Base-by-base conservation (phyloP, 2,888 invertebrate species). In the Smittia aterrima region DNA sequence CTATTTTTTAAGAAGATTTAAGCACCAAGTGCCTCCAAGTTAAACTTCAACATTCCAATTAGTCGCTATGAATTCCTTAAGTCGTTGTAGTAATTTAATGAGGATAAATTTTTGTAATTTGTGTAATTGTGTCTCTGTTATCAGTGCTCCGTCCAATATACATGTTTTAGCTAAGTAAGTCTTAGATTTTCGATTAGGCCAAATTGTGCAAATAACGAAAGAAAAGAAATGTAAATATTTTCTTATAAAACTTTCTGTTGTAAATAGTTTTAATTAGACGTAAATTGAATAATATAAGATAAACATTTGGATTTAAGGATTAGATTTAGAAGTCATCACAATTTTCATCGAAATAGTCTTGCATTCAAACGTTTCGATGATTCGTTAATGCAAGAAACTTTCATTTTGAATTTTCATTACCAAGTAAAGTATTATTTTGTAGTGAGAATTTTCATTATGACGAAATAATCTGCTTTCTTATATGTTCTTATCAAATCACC, bases 121-220 rank as follows among this genome's bases (percentile, higher is more conserved):
- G 18, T 27, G 6, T 64, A 1, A 64, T 74, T 6, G 38, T 74
- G 25, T 40, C 54, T 64, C 18, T 47, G 38, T 72, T 74, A 74
- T 74, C 74, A 74, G 74, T 74, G 72, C 74, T 74, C 74, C 74
- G 74, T 74, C 74, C 74, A 66, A 74, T 24, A 41, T 74, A 18
- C 40, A 74, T 74, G 74, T 74, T 74, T 47, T 64, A 64, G 64
- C n/a, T 9, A 58, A 4, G 24, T 64, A 64, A 64, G 64, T 7
- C 22, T 22, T 58, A 64, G 27, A 27, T 22, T 64, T 27, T 22
- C 64, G 58, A 18, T 66, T 66, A 74, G 74, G 74, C 66, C 74
- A 74, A 66, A 74, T 66, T 66, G 74, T 74, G 74, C 74, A 74
- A 74, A 74, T 74, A 74, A 27, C 62, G 41, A 27, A 64, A 72